These are phyloP conservation scores for Drosophila imparisetae DNA, from an alignment of 2,888 invertebrate genomes.

Conservation along the genomic window DNA sequence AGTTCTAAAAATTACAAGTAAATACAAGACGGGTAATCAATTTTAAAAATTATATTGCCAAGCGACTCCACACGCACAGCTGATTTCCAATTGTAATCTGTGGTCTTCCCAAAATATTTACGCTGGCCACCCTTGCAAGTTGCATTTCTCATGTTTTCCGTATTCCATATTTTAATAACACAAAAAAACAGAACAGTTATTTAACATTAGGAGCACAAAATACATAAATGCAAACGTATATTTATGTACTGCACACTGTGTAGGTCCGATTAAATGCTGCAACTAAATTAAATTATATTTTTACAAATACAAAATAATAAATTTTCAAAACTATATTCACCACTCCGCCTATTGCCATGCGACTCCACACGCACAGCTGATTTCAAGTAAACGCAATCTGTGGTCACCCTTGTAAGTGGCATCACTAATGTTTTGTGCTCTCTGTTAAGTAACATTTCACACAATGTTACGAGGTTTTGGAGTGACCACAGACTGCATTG, in stretches of 20 bases:
- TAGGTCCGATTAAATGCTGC: background rate
- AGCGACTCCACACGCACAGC: constrained; percentile 3
- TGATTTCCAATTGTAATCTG: background rate
- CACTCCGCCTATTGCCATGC: background rate
- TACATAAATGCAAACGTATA: background rate
- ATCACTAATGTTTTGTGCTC: background rate
- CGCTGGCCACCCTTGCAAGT: constrained; percentile 11
- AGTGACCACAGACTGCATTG: background rate
- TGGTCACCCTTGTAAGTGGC: constrained; percentile 5
- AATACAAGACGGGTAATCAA: background rate
- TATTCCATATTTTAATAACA: background rate
- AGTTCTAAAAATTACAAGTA: background rate
- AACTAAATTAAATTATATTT: background rate
- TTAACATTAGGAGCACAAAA: background rate
- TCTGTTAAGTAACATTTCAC: background rate
- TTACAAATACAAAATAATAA: background rate
- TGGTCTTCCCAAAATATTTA: constrained; percentile 3
- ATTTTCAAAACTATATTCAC: background rate
- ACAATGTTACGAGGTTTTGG: background rate
- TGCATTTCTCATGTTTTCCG: background rate
- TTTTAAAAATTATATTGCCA: background rate
- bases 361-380: background rate
- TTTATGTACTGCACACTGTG: background rate
- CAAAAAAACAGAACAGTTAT: background rate
- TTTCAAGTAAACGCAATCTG: background rate